Base-by-base conservation (phyloP, 2,797 vertebrate species). In the Coluber constrictor region DNA sequence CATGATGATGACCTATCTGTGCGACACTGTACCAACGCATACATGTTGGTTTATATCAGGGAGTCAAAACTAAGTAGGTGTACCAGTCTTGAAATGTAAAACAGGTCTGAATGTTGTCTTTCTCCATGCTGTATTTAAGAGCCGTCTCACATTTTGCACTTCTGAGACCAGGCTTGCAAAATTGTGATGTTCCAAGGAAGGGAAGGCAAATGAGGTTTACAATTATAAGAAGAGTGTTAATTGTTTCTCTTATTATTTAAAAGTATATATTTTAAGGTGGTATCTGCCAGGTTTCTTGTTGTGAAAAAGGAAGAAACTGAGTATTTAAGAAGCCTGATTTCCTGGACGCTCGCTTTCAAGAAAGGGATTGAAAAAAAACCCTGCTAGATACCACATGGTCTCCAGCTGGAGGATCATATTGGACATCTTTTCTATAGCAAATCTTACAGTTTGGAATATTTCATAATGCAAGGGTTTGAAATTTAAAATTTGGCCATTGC, bases 11-110 rank as follows among this genome's bases (percentile, higher is more conserved):
- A 99, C 97, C 97, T 99, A 57, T 99, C 99, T 0, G 99, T 99
- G 70, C 98, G 99, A 79, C 99, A 99, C 97, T 99, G 99, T 97
- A 99, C 99, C 1, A 99, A 99, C 0, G 99, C 99, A 0, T 99
- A 99, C 97, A 99, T 99, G 99, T 97, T 99, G 98, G 99, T 99
- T 88, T 99, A 99, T 97, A 99, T 99, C 97, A 98, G 99, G 92
- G 99, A 99, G 96, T 99, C 99, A 87, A 99, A 99, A 97, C 98
- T 99, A 95, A 98, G 99, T 99, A 97, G 96, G 99, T 98, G 91
- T 63, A 37, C n/a, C 27, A 29, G 51, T 47, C n/a, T 0, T 56
- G 29, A 59, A 88, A 74, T 3, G 2, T 51, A 56, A 87, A 87
- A 29, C 61, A 54, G 13, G 5, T 29, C 13, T 4, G 16, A 20